phyloP scores from a whole-genome alignment of 2,888 invertebrate genomes.

The Pachydiplax longipennis region DNA sequence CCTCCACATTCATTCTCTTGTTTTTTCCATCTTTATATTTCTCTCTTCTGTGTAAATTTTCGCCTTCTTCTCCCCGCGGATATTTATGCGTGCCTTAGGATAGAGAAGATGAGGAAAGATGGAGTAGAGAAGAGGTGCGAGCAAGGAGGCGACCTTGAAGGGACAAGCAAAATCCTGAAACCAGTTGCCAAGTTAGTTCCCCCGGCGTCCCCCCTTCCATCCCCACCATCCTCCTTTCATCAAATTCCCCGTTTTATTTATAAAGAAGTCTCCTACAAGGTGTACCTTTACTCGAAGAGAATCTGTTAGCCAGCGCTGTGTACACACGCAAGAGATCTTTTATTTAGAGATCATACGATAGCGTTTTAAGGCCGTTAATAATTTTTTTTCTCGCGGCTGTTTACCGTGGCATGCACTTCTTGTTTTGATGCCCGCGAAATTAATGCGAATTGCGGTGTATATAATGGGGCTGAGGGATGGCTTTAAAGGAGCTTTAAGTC shows the following conservation, averaged over 20 bases:
- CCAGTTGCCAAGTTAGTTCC: slow-evolving; percentile 33
- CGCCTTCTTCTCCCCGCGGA: background rate
- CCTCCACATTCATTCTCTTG: background rate
- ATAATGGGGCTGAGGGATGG: too few relatives aligned
- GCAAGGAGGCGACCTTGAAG: slow-evolving; percentile 38
- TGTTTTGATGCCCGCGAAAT: too few relatives aligned
- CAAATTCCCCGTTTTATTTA: slow-evolving; percentile 39
- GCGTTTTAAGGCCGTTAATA: too few relatives aligned
- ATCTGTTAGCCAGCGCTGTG: background rate
- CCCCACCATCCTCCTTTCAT: background rate
- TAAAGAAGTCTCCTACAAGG: slow-evolving; percentile 4
- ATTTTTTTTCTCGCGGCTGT: too few relatives aligned
- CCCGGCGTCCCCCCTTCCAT: background rate
- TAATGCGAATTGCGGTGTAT: too few relatives aligned
- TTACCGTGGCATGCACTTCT: too few relatives aligned
- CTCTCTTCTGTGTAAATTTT: background rate
- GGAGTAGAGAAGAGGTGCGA: background rate
- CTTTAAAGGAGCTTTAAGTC: too few relatives aligned
- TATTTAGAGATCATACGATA: too few relatives aligned
- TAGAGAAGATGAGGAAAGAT: background rate
- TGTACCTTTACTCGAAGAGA: background rate
- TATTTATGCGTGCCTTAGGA: background rate
- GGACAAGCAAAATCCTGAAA: slow-evolving; percentile 43
- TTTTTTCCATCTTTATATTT: background rate
- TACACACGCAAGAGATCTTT: too few relatives aligned